phyloP scores from a whole-genome alignment of 2,888 invertebrate species.

The Malacosoma neustria region DNA sequence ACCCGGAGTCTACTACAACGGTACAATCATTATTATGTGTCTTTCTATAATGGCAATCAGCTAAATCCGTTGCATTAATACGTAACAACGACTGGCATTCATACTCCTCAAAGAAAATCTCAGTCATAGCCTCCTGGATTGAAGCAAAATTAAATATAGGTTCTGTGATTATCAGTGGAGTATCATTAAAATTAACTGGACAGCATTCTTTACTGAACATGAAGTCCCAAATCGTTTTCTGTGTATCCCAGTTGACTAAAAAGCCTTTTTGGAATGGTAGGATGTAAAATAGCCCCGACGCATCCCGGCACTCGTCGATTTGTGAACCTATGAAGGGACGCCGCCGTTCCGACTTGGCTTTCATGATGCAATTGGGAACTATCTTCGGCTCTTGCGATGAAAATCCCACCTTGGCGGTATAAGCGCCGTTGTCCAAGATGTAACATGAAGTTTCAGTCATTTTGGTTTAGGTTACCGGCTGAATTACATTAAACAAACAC shows the following conservation, averaged over 20 bases:
- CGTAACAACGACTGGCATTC: slow-evolving; percentile 89
- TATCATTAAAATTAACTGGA: slow-evolving; percentile 84
- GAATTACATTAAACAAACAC: too few species aligned
- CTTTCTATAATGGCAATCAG: slow-evolving; percentile 79
- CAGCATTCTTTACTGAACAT: slow-evolving; percentile 91
- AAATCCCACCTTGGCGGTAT: slow-evolving; percentile 89
- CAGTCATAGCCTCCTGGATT: slow-evolving; percentile 94
- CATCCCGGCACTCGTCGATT: slow-evolving; percentile 96
- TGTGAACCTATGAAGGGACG: slow-evolving; percentile 94
- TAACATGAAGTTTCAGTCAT: slow-evolving; percentile 70
- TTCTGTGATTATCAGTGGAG: slow-evolving; percentile 91
- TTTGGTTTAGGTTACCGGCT: slow-evolving; percentile 27
- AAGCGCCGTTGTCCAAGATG: slow-evolving; percentile 92
- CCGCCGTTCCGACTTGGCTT: slow-evolving; percentile 96
- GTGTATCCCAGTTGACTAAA: slow-evolving; percentile 95
- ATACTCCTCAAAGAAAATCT: slow-evolving; percentile 98
- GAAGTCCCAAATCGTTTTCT: slow-evolving; percentile 97
- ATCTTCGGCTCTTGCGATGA: slow-evolving; percentile 81
- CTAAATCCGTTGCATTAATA: slow-evolving; percentile 87
- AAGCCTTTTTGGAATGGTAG: slow-evolving; percentile 97
- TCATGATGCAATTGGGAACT: slow-evolving; percentile 97
- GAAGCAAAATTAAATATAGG: slow-evolving; percentile 95
- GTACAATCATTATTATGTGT: slow-evolving; percentile 78
- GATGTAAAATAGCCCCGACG: slow-evolving; percentile 95
- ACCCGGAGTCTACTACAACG: slow-evolving; percentile 94